Base-by-base conservation (phyloP, 2,797 vertebrate species). In the Pipistrellus kuhlii region DNA sequence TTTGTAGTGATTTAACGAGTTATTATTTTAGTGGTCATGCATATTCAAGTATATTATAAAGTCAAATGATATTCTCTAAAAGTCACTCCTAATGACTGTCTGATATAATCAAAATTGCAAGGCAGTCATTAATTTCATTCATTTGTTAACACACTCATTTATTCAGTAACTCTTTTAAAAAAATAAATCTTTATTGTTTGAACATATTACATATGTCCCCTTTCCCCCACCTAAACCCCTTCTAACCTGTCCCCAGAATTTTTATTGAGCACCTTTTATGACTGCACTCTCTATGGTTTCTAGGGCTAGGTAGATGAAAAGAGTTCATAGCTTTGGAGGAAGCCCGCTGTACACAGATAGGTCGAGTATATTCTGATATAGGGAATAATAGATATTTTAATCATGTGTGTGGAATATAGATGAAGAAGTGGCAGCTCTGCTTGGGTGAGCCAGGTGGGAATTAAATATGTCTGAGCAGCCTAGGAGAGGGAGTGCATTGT, bases 21-120 rank as follows among this genome's bases (percentile, higher is more conserved):
- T 46, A 44, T 75, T 93, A 62, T 83, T 90, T 94, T 84, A 72
- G 23, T 72, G 27, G 90, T 71, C 66, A 84, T 72, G 13, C 20
- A 48, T 62, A 55, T 64, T 93, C 41, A 80, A 41, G 10, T 91
- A 18, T 69, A 81, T 90, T 25, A 64, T 83, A 81, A 85, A 72
- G 59, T 88, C 75, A 75, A 85, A 64, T 81, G 17, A 93, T 46
- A 57, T 13, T 92, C 35, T 84, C 51, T 88, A 69, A 94, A 85
- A 95, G 76, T 1, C 23, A 46, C 23, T 71, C 23, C 25, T 85
- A 57, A 87, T 76, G 51, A 71, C 30, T 83, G 1, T 68, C 44
- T 85, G 27, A 35, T 88, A 20, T 64, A 85, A 78, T 89, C 27
- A 93, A 69, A 51, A 71, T 48, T 64, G 38, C 44, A 93, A 90